Base-by-base conservation (phyloP, 2,797 vertebrate genomes). In the Tinamus major region DNA sequence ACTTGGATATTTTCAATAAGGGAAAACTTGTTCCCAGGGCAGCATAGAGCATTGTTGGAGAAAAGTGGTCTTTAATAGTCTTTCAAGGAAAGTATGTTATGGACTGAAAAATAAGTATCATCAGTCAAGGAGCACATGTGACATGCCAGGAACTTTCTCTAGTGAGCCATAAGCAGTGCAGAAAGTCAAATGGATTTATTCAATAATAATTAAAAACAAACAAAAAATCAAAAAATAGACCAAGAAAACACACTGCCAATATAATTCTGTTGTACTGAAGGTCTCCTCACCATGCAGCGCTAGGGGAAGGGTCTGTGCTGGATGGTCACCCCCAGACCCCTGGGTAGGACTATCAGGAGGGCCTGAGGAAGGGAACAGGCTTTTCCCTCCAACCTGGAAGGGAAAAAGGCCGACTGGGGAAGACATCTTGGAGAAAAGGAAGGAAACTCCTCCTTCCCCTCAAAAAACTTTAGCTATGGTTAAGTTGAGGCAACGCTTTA, bases 351-450 rank as follows among this genome's bases (percentile, higher is more conserved):
- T 8, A 29, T 3, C 4, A 2, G 6, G 13, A 46, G 29, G 31
- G 20, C 29, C 31, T 67, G 27, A 58, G 15, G 31, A 39, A 68
- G 13, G 31, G 44, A 3, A 3, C 3, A 37, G 41, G 17, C 5
- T 48, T 85, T 18, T 51, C 9, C n/a, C 58, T 12, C 29, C 55
- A 35, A 15, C 9, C 13, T 49, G 16, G 10, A 67, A 49, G 23
- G 1, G 2, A 13, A 9, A 23, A 31, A 17, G 16, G 8, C 33
- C 44, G 62, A 0, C 2, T 20, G 13, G 29, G 51, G 8, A 79
- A 29, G 15, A 48, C 63, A 72, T 65, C 23, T 39, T 59, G 79
- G 59, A 81, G 62, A 76, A 72, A 0, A 19, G 8, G 5, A 17
- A 76, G 68, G 24, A 79, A 92, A 74, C 3, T 3, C 7, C 16